These are phyloP conservation scores for Sinohyriopsis cumingii DNA, from an alignment of 2,888 invertebrate species.

Conservation along the genomic window DNA sequence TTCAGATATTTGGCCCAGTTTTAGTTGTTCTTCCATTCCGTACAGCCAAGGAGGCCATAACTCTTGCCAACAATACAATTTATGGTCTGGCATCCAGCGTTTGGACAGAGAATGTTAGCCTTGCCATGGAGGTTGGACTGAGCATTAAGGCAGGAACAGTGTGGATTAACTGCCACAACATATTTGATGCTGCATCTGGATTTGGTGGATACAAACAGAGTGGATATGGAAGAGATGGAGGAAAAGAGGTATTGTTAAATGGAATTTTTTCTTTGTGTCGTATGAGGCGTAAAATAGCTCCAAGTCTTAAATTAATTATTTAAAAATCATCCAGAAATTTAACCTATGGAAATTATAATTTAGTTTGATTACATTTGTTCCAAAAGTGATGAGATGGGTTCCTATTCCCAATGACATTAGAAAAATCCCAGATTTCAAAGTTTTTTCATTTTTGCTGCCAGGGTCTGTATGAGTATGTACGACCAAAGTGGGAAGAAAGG, in stretches of 20 bases:
- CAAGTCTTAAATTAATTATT: background rate
- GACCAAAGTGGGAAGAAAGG: conserved; percentile 63
- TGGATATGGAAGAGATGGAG: conserved; percentile 75
- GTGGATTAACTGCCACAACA: conserved; percentile 76
- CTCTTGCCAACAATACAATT: conserved; percentile 75
- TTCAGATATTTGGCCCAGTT: conserved; percentile 73
- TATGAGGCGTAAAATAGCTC: background rate
- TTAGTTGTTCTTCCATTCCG: conserved; percentile 74
- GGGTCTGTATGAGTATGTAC: conserved; percentile 69
- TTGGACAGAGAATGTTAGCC: conserved; percentile 76
- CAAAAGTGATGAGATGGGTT: too few species aligned
- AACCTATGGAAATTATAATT: background rate
- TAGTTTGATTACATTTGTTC: background rate
- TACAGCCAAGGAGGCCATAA: conserved; percentile 76
- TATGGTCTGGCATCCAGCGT: conserved; percentile 75
- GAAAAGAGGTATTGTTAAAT: conserved; percentile 68
- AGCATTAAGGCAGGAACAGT: conserved; percentile 75
- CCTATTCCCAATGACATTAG: too few species aligned
- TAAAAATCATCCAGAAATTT: background rate
- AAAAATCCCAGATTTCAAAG: too few species aligned
- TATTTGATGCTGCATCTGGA: conserved; percentile 74
- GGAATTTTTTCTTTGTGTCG: background rate
- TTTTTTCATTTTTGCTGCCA: conserved; percentile 24
- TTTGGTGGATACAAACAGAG: conserved; percentile 75
- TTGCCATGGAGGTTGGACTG: conserved; percentile 75